These are phyloP conservation scores for Malurus splendens DNA, from an alignment of 2,797 vertebrate genomes.

Conservation along the genomic window DNA sequence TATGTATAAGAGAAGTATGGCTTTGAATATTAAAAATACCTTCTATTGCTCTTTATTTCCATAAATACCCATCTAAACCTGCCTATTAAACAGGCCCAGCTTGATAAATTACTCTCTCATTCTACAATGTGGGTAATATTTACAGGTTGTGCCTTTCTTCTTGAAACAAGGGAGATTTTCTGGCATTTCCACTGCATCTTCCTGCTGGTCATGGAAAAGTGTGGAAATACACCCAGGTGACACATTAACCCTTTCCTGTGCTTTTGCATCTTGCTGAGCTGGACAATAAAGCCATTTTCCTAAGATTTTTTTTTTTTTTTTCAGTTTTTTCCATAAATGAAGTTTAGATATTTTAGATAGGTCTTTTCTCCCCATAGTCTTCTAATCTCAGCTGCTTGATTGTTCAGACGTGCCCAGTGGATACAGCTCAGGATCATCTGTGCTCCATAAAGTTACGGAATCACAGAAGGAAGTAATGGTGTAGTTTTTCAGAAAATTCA, in stretches of 20 bases:
- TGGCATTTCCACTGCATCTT: background rate
- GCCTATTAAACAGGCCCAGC: background rate
- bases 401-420: background rate
- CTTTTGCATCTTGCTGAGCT: background rate
- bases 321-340: background rate
- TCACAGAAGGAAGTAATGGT: background rate
- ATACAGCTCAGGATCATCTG: background rate
- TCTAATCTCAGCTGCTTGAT: background rate
- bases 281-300: background rate
- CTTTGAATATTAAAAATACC: background rate
- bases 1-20: fast-evolving
- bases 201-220: background rate
- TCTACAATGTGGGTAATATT: background rate
- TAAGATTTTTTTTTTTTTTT: background rate
- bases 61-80: background rate
- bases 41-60: background rate
- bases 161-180: background rate
- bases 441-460: background rate
- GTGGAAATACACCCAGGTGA: background rate
- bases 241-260: background rate
- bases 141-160: background rate
- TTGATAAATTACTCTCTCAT: background rate
- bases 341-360: background rate
- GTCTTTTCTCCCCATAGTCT: background rate
- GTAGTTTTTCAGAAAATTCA: background rate